Evolutionary conservation across 2,888 invertebrate species (phyloP), one percentile per base, ranked within the genome.

Genomic region (Pseudeuparius sepicola): DNA sequence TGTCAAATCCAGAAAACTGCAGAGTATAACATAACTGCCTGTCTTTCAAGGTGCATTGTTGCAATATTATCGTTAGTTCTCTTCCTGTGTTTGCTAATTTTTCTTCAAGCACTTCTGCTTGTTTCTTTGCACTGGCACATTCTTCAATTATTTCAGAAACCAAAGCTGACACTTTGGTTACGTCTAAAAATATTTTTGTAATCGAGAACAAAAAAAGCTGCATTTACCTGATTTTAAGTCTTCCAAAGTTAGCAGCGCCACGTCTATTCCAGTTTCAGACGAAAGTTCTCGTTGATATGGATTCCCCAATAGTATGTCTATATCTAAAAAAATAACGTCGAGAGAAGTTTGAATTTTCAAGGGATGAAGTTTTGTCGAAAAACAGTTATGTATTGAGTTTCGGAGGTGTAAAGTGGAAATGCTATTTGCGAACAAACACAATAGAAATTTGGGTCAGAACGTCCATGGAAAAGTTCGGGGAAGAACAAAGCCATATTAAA

Each of bases 281-380:
- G 78, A 71, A 46, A 85, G 69, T 51, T 82, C 76, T 49, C 71
- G 68, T 60, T 80, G 81, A 50, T 84, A 78, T n/a, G 84, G 82
- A 48, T 75, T 73, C 3, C 85, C 86, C 30, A 86, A 65, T 44
- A 85, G 66, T 32, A 72, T 67, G 51, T 80, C 80, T 20, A 81
- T 73, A 59, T 79, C 86, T 81, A 63, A 23, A 60, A 63, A 38
- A 41, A 26, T 31, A 24, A 24, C 14, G 14, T 39, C 17, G 14
- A 14, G 12, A 6, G 29, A n/a, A n/a, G n/a, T n/a, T n/a, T n/a
- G n/a, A n/a, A n/a, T n/a, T n/a, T n/a, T n/a, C n/a, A n/a, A n/a
- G n/a, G n/a, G n/a, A n/a, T n/a, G n/a, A n/a, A n/a, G n/a, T n/a
- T n/a, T n/a, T 20, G 20, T n/a, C n/a, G 6, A 7, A 20, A 20